Base-by-base conservation (phyloP, 2,113 vertebrate genomes). In the Menura novaehollandiae region DNA sequence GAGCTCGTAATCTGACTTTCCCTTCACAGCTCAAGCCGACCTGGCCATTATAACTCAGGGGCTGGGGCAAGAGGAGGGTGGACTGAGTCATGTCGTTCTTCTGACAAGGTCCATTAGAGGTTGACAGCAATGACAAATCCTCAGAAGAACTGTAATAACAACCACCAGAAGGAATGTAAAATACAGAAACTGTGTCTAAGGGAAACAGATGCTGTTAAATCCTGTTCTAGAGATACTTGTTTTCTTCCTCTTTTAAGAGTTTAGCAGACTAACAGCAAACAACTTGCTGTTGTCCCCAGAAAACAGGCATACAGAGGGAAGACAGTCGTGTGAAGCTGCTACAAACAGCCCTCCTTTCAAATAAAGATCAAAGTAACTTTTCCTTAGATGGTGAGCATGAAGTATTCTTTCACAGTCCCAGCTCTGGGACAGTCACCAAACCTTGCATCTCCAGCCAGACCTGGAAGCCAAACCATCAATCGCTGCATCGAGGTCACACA, bases 401-500 rank as follows among this genome's bases (percentile, higher is more conserved):
- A 78, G 27, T 30, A 66, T 62, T 69, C 82, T 49, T 76, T 59
- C 71, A 32, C 12, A 43, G 68, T 17, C n/a, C 26, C 39, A 27
- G 23, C 73, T 88, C 79, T 43, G 75, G 63, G 63, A 76, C 49
- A 62, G 37, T 30, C 68, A 69, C 79, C 5, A 8, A 86, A 83
- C 51, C 63, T 44, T 64, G 41, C 63, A 88, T 63, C 44, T 64
- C 78, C 53, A 95, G 74, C 66, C 73, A 83, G 71, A 79, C 71
- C 82, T 79, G 63, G 80, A 95, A 84, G 68, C 20, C 62, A 85
- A 90, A 64, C 27, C 76, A 95, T 59, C 60, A 69, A 28, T 44
- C 0, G 2, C 41, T 53, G 49, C 67, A 58, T 0, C 0, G 0
- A 87, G n/a, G 62, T 67, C 72, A 77, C 18, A 53, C 30, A 44